Evolutionary conservation across 2,113 vertebrate species (phyloP), one percentile per base, ranked within the genome.

Genomic region (Dermatemys mawii): DNA sequence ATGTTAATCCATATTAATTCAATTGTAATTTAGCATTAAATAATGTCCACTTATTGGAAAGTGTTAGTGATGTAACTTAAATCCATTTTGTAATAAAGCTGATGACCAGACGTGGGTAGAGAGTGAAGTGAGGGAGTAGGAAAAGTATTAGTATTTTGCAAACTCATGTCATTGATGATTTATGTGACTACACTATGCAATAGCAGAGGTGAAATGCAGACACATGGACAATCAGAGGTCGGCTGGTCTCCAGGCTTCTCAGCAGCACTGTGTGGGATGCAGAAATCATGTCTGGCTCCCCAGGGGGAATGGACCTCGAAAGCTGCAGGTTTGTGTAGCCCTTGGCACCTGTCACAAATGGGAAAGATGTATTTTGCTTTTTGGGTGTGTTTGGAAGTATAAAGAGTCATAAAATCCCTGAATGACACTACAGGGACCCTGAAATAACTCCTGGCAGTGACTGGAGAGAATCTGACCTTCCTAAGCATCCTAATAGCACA

Each of bases 1-100:
- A 67, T 16, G 87, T 91, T 95, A 88, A 86, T 90, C 93, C 3
- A 2, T n/a, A 29, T 27, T 84, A 73, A 95, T 96, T 95, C 96
- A 91, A 26, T 32, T 2, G 7, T 87, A 90, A 7, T 35, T 78
- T 93, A 89, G 83, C 63, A 32, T 87, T 57, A 53, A 8, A 3
- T 76, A 35, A 93, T 12, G 44, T 44, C 90, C 82, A 79, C 80
- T 35, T 35, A 6, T 84, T 76, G 87, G 57, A 16, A 88, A 73
- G 70, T 55, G 57, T 5, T 78, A 83, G 81, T 0, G 0, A 41
- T 11, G 22, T 70, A 86, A 24, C 79, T 50, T 51, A 92, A 48
- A 75, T 89, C 79, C 49, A 35, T 81, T 54, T 54, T 22, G 60
- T 76, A 55, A 84, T 60, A 90, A 86, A 55, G 81, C n/a, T 78